Evolutionary conservation across 2,797 vertebrate genomes (phyloP).

Genomic region (Cossypha polioptera): DNA sequence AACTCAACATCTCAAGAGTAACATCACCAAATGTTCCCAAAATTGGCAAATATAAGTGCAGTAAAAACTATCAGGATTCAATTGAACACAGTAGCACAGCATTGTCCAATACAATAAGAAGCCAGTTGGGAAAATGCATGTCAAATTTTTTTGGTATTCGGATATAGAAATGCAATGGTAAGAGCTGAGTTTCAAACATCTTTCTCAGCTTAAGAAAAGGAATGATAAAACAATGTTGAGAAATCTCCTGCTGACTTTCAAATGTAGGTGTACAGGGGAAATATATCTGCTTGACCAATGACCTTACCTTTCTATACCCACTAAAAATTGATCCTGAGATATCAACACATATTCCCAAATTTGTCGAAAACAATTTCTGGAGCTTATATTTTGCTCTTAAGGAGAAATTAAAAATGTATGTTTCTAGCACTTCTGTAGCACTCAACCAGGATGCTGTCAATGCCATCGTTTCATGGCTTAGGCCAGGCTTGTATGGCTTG

Average conservation of each 20-base stretch:
- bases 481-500: conserved; percentile 17
- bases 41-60: neutral
- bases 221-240: conserved; percentile 11
- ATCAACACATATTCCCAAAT: conserved; percentile 61
- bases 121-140: neutral
- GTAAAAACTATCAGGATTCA: neutral
- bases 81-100: neutral
- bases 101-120: conserved; percentile 13
- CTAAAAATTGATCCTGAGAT: conserved; percentile 50
- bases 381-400: conserved; percentile 45
- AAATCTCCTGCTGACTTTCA: conserved; percentile 43
- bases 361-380: conserved; percentile 56
- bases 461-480: conserved; percentile 39
- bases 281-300: conserved; percentile 46
- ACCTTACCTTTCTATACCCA: conserved; percentile 29
- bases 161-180: neutral
- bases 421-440: conserved; percentile 14
- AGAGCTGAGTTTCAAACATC: neutral
- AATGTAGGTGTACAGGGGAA: conserved; percentile 11
- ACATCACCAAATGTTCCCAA: neutral
- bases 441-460: conserved; percentile 46
- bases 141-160: neutral
- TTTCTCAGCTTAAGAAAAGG: conserved; percentile 43
- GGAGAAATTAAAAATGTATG: conserved; percentile 61
- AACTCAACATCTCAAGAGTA: neutral